Evolutionary conservation across 2,113 vertebrate genomes (phyloP).

Genomic region (Nerophis lumbriciformis): DNA sequence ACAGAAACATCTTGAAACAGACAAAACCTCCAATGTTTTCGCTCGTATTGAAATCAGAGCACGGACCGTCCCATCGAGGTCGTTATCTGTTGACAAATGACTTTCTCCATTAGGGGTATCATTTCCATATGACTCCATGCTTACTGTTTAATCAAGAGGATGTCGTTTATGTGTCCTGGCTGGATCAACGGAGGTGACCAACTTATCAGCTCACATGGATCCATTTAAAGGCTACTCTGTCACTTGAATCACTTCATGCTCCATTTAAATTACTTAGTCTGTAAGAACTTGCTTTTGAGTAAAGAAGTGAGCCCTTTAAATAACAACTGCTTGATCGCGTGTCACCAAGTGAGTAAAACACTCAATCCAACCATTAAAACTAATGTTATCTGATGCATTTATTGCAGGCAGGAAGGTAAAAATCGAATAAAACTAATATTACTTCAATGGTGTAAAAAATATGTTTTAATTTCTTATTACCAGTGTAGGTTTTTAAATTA

Average conservation of each 20-base stretch:
- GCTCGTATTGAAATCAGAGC: background rate
- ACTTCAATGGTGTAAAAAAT: too few species aligned
- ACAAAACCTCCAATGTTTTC: too few species aligned
- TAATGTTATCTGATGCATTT: too few species aligned
- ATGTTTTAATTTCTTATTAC: too few species aligned
- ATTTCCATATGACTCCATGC: slow-evolving; percentile 34
- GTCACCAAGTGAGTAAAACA: too few species aligned
- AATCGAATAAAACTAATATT: too few species aligned
- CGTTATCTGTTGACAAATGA: background rate
- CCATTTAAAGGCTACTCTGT: slow-evolving; percentile 39
- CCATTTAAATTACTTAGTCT: slow-evolving; percentile 17
- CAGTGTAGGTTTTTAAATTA: too few species aligned
- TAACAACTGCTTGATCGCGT: background rate
- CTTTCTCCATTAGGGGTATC: slow-evolving; percentile 10
- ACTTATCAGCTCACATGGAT: slow-evolving; percentile 38
- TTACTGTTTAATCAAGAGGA: slow-evolving; percentile 14
- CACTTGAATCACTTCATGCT: slow-evolving; percentile 11
- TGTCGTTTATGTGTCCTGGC: slow-evolving; percentile 14
- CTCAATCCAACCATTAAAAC: too few species aligned
- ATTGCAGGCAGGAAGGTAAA: too few species aligned
- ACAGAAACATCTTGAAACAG: background rate
- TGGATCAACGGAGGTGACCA: slow-evolving; percentile 20
- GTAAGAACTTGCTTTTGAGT: background rate
- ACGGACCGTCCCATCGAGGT: background rate
- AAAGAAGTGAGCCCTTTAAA: background rate